Conservation (phyloP, 2,888 invertebrate genomes). For the Cephus runcator region DNA sequence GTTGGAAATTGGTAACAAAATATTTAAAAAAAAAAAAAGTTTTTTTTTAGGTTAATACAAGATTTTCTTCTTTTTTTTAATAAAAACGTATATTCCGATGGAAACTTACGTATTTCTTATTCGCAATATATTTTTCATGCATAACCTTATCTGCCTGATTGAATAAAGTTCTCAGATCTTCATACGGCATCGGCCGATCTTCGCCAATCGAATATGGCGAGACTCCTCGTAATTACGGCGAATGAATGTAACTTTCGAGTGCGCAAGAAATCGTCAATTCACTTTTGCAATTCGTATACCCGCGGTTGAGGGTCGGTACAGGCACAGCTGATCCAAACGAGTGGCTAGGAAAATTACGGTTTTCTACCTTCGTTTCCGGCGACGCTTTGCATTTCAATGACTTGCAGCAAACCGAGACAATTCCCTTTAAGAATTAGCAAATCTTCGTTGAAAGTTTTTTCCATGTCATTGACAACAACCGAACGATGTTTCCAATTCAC, state of each 20-base stretch:
- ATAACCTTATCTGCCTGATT: background rate
- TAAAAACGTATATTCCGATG: background rate
- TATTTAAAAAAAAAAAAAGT: background rate
- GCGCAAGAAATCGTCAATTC: conserved; percentile 52
- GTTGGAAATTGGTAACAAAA: background rate
- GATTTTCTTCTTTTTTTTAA: background rate
- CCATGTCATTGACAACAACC: background rate
- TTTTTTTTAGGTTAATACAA: background rate
- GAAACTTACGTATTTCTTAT: background rate
- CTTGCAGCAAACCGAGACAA: background rate
- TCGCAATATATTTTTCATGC: background rate
- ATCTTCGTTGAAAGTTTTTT: background rate
- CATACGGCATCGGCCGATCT: background rate
- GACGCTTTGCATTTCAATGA: background rate
- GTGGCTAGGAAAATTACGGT: background rate
- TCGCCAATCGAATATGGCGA: background rate
- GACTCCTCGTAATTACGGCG: background rate
- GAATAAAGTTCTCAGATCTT: background rate
- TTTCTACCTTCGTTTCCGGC: background rate
- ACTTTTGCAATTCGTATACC: conserved; percentile 47
- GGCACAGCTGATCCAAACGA: conserved; percentile 32
- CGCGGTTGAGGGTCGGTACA: conserved; percentile 6
- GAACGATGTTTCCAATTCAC: background rate
- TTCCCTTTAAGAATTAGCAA: background rate
- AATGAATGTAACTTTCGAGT: conserved; percentile 42